Conservation (phyloP, 1,140 invertebrate species). For the Eciton burchellii region DNA sequence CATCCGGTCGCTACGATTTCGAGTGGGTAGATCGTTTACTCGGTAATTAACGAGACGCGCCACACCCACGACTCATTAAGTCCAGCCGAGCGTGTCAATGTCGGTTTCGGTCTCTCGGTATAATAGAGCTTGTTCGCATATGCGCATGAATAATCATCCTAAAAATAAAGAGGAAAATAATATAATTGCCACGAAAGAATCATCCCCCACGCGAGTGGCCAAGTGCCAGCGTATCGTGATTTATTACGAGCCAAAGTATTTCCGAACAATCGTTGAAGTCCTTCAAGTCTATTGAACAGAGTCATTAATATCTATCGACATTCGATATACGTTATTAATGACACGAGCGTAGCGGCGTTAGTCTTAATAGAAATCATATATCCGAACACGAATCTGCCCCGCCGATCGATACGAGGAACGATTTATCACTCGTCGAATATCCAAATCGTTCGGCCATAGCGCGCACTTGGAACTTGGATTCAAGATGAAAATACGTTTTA, state of each 20-base stretch:
- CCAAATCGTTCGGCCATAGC: neutral
- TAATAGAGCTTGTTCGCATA: neutral
- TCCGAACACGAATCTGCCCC: slow-evolving; percentile 10
- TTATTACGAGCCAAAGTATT: slow-evolving; percentile 32
- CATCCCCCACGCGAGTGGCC: too few species aligned
- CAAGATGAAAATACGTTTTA: slow-evolving; percentile 22
- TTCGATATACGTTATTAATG: slow-evolving; percentile 51
- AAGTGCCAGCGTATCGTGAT: slow-evolving; percentile 3
- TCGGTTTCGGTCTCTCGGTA: slow-evolving; percentile 34
- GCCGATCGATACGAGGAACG: slow-evolving; percentile 1
- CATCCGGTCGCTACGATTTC: slow-evolving; percentile 37
- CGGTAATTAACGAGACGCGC: slow-evolving; percentile 52
- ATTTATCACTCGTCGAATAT: slow-evolving; percentile 31
- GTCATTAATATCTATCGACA: slow-evolving; percentile 56
- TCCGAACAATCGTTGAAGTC: slow-evolving; percentile 52
- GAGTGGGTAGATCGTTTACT: slow-evolving; percentile 43
- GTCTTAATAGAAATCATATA: slow-evolving; percentile 58
- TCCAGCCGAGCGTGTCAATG: slow-evolving; percentile 28
- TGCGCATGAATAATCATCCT: neutral
- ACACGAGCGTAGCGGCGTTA: slow-evolving; percentile 23
- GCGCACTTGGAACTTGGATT: neutral
- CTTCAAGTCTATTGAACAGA: slow-evolving; percentile 33
- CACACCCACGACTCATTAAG: slow-evolving; percentile 61
- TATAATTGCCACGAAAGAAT: neutral
- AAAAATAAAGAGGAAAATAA: slow-evolving; percentile 7